phyloP scores from a whole-genome alignment of 2,888 invertebrate species.

The Hydroisotoma schaefferi region DNA sequence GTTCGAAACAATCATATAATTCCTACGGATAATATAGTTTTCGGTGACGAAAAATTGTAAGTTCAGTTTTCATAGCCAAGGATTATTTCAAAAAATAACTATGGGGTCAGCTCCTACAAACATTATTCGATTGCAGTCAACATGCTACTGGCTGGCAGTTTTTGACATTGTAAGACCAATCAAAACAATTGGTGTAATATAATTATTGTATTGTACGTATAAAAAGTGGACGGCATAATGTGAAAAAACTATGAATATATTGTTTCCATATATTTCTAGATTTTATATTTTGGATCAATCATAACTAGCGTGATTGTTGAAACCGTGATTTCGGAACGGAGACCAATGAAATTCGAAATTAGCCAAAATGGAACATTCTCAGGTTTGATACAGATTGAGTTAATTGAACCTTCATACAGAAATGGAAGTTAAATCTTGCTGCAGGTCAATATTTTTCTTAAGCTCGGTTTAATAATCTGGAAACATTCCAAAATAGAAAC shows the following conservation, averaged over 20 bases:
- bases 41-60: too few relatives aligned
- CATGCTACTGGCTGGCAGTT: slow-evolving; percentile 20
- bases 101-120: too few relatives aligned
- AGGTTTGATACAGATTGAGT: slow-evolving; percentile 17
- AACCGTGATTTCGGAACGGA: slow-evolving; percentile 17
- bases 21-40: too few relatives aligned
- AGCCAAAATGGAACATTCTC: slow-evolving; percentile 19
- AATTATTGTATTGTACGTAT: neutral
- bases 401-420: too few relatives aligned
- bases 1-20: too few relatives aligned
- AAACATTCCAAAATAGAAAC: too few relatives aligned
- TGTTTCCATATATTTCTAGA: slow-evolving; percentile 12
- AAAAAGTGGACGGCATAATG: neutral
- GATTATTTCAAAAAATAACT: neutral
- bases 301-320: slow-evolving; percentile 21
- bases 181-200: too few relatives aligned
- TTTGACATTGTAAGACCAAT: slow-evolving; percentile 28
- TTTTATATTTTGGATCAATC: slow-evolving; percentile 27
- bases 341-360: slow-evolving; percentile 24
- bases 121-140: slow-evolving; percentile 17
- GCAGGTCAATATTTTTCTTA: too few relatives aligned
- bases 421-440: too few relatives aligned
- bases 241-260: neutral
- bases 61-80: neutral
- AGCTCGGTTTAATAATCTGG: too few relatives aligned